Conservation (phyloP, 2,888 invertebrate genomes). For the Theretra japonica region DNA sequence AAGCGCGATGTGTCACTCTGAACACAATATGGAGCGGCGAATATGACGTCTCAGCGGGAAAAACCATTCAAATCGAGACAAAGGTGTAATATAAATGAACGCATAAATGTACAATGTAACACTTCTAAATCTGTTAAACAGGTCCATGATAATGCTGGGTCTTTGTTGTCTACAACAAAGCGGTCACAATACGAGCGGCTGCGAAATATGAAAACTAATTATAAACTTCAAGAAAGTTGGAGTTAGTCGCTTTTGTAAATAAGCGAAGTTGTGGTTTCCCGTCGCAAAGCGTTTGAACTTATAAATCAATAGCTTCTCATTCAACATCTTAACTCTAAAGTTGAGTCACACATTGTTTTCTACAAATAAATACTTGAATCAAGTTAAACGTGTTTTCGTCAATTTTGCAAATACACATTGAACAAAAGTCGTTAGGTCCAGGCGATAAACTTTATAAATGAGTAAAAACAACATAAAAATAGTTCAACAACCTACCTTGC, state of each 20-base stretch:
- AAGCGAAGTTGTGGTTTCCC: not conserved
- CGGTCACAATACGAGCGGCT: not conserved
- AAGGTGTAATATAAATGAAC: slow-evolving; percentile 7
- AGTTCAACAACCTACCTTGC: too few relatives aligned
- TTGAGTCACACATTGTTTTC: not conserved
- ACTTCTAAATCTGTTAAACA: not conserved
- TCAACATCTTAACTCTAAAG: not conserved
- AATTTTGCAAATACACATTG: too few relatives aligned
- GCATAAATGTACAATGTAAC: not conserved
- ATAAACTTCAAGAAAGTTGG: not conserved
- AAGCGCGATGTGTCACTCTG: slow-evolving; percentile 50
- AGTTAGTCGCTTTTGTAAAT: not conserved
- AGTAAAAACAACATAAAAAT: too few relatives aligned
- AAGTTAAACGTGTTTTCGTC: too few relatives aligned
- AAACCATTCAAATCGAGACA: slow-evolving; percentile 39
- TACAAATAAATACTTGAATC: too few relatives aligned
- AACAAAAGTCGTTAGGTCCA: too few relatives aligned
- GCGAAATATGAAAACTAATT: slow-evolving; percentile 1
- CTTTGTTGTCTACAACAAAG: not conserved
- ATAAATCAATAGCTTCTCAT: not conserved
- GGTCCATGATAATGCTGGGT: too few relatives aligned
- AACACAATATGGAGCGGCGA: slow-evolving; percentile 41
- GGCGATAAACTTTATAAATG: too few relatives aligned
- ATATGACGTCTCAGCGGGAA: slow-evolving; percentile 65
- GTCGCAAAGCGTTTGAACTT: not conserved